phyloP scores from a whole-genome alignment of 30 jellyfish, hydroid and myxozoan genomes.

The Sanderia malayensis region DNA sequence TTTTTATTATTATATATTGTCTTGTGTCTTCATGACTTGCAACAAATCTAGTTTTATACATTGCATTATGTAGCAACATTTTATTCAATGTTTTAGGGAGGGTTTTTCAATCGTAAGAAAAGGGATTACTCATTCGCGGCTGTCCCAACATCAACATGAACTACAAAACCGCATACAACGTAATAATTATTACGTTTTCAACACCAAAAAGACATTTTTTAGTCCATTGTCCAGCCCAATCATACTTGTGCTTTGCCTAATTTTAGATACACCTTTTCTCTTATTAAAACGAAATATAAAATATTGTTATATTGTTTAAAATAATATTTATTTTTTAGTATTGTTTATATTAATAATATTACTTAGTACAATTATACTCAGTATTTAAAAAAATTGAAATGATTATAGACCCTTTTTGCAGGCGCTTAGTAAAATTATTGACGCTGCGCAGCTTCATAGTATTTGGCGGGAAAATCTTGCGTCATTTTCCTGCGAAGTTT shows the following conservation, averaged over 20 bases:
- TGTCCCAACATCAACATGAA: neutral
- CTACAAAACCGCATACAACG: neutral
- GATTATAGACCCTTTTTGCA: neutral
- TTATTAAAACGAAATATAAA: neutral
- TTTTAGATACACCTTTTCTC: neutral
- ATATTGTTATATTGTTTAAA: too few species aligned
- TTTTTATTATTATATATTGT: neutral
- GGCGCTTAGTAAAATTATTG: neutral
- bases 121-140: constrained; percentile 38
- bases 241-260: neutral
- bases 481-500: neutral
- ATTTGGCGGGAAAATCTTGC: neutral
- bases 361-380: neutral
- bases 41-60: neutral
- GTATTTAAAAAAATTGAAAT: too few species aligned
- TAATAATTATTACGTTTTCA: neutral
- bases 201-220: neutral
- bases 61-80: neutral
- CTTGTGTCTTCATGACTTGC: neutral
- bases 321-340: too few species aligned
- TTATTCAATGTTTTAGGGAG: constrained; percentile 42
- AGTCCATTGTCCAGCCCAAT: neutral
- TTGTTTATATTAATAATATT: too few species aligned
- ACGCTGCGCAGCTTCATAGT: neutral
- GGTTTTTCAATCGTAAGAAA: constrained; percentile 79